These are phyloP conservation scores for Drosophila parthenogenetica DNA, from an alignment of 2,888 invertebrate genomes.

Conservation along the genomic window DNA sequence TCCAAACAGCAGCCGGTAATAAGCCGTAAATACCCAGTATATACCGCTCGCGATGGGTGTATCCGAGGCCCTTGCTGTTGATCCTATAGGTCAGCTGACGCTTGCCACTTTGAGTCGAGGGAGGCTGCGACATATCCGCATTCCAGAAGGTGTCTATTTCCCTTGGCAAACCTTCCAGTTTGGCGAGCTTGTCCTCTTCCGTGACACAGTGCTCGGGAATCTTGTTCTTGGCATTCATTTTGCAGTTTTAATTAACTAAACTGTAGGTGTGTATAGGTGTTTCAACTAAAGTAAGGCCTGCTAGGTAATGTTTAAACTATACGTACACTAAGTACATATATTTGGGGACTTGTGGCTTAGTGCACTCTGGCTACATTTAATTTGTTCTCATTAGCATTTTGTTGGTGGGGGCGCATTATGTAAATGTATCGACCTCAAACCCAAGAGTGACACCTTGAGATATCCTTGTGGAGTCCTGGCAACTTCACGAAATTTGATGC, in stretches of 20 bases:
- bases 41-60: conserved; percentile 54
- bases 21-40: conserved; percentile 47
- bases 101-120: conserved; percentile 10
- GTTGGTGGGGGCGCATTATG: conserved; percentile 66
- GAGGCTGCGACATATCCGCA: neutral
- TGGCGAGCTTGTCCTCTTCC: neutral
- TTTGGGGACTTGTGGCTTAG: conserved; percentile 22
- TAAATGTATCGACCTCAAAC: conserved; percentile 68
- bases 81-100: neutral
- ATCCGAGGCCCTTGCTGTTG: conserved; percentile 43
- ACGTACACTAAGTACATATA: neutral
- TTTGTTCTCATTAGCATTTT: conserved; percentile 81
- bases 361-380: conserved; percentile 71
- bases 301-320: neutral
- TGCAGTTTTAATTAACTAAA: neutral
- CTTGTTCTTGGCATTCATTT: conserved; percentile 13
- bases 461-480: conserved; percentile 45
- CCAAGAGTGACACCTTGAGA: conserved; percentile 59
- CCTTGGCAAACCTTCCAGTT: conserved; percentile 31
- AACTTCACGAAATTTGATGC: conserved; percentile 60
- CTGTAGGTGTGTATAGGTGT: conserved; percentile 8
- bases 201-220: conserved; percentile 32
- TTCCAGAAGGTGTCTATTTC: conserved; percentile 47
- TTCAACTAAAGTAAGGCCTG: neutral
- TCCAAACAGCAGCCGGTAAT: conserved; percentile 38